Base-by-base conservation (phyloP, 2,888 invertebrate species). In the Acanthoscelides obtectus region DNA sequence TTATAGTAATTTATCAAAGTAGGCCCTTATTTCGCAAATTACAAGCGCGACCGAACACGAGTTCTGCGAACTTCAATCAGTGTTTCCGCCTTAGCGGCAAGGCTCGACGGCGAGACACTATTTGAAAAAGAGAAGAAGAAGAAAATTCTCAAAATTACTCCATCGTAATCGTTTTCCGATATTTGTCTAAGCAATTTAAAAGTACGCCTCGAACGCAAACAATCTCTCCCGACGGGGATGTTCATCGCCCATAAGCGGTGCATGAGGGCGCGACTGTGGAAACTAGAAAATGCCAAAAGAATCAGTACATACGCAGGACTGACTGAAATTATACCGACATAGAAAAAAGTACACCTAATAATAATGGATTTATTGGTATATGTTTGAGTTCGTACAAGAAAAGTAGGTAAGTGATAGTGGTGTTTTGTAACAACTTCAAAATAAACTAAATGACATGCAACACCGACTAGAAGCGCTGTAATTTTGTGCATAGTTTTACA, bases 111-210 rank as follows among this genome's bases (percentile, higher is more conserved):
- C 45, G 45, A 45, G 45, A 45, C 45, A 45, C 45, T 45, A 45
- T 45, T 45, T 45, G 45, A 45, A 45, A 69, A 22, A 64, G 64
- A n/a, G 65, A 69, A 69, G 69, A n/a, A n/a, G n/a, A 64, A 64
- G 69, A 22, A 69, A 65, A 69, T 22, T 69, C 65, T 69, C 65
- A 17, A 69, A 69, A 69, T 69, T 64, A 65, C 69, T 69, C 65
- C 69, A 20, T 22, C n/a, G 69, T 69, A 69, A 69, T 69, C 64
- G 69, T 64, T 69, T 69, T 64, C 69, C 69, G 69, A 69, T 69
- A 69, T 69, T 69, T 64, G 69, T 45, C 22, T 63, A 69, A 64
- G 69, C 22, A 64, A 69, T 69, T 69, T 64, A 69, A 65, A 69
- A 69, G 65, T 69, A 69, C 69, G 69, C 69, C 69, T 69, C 63